These are phyloP conservation scores for Anoplius nigerrimus DNA, from an alignment of 2,888 invertebrate species.

Conservation along the genomic window DNA sequence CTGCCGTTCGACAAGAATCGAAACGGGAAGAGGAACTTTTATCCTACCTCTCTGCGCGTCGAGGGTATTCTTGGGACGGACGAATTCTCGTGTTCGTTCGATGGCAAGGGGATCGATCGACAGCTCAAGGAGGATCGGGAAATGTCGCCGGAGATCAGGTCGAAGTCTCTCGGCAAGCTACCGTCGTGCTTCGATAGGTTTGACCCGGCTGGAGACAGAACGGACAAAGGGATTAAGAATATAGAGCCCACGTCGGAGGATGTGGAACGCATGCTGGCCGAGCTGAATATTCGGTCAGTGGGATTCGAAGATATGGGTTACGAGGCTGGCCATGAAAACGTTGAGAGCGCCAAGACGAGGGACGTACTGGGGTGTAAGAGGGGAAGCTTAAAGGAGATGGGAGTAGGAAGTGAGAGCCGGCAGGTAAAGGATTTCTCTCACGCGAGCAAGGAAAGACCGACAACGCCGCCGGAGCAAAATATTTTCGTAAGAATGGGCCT, in stretches of 20 bases:
- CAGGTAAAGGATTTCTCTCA: not conserved
- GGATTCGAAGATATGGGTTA: slow-evolving; percentile 11
- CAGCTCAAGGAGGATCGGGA: not conserved
- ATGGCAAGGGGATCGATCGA: not conserved
- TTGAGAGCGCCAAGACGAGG: too few relatives aligned
- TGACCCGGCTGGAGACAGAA: not conserved
- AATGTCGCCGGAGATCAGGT: slow-evolving; percentile 2
- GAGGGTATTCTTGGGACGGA: too few relatives aligned
- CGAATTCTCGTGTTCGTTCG: too few relatives aligned
- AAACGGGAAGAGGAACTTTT: too few relatives aligned
- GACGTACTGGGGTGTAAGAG: too few relatives aligned
- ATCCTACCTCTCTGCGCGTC: too few relatives aligned
- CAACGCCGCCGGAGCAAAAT: slow-evolving; percentile 26
- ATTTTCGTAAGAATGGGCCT: slow-evolving; percentile 47
- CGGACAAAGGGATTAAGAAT: not conserved
- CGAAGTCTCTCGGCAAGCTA: slow-evolving; percentile 24
- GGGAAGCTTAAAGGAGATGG: too few relatives aligned
- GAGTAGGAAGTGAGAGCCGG: too few relatives aligned
- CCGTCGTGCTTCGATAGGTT: slow-evolving; percentile 2
- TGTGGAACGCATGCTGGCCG: slow-evolving; percentile 44
- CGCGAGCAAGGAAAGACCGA: not conserved
- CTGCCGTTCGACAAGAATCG: too few relatives aligned
- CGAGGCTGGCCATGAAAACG: not conserved
- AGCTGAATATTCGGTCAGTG: slow-evolving; percentile 36
- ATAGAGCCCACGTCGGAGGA: slow-evolving; percentile 29